phyloP scores from a whole-genome alignment of 2,888 invertebrate species.

The Sabatieria punctata region DNA sequence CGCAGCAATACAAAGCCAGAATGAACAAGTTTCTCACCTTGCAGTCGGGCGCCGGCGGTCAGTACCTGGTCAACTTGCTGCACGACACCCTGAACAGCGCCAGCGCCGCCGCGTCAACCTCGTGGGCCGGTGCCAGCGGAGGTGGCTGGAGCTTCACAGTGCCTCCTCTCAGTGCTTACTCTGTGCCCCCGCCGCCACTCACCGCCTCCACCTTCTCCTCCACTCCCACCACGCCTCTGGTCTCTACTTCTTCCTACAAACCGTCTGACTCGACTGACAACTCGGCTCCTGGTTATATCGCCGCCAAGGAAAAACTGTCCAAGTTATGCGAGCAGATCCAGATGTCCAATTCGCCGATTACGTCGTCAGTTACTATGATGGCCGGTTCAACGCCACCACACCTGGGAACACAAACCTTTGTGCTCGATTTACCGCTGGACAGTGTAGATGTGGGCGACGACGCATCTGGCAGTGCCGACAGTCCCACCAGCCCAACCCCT shows the following conservation, averaged over 20 bases:
- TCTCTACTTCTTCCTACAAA: background rate
- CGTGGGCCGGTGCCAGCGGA: too few relatives aligned
- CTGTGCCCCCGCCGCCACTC: background rate
- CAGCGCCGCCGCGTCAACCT: background rate
- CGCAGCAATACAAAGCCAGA: background rate
- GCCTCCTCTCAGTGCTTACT: background rate
- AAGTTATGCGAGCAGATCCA: slow-evolving; percentile 3
- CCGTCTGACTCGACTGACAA: too few relatives aligned
- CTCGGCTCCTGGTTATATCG: too few relatives aligned
- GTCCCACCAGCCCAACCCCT: background rate
- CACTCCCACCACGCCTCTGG: background rate
- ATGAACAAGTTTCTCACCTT: background rate
- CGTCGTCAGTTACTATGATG: background rate
- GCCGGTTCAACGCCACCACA: background rate
- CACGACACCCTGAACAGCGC: background rate
- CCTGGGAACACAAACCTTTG: too few relatives aligned
- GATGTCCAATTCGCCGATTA: background rate
- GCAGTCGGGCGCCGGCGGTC: background rate
- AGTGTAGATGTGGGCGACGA: background rate
- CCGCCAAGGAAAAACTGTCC: slow-evolving; percentile 5
- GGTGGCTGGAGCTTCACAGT: background rate
- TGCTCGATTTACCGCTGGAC: too few relatives aligned
- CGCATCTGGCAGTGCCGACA: background rate
- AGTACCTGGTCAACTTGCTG: too few relatives aligned
- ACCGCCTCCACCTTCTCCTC: background rate